These are phyloP conservation scores for Syngnathus rostellatus DNA, from an alignment of 2,797 vertebrate species.

Conservation along the genomic window DNA sequence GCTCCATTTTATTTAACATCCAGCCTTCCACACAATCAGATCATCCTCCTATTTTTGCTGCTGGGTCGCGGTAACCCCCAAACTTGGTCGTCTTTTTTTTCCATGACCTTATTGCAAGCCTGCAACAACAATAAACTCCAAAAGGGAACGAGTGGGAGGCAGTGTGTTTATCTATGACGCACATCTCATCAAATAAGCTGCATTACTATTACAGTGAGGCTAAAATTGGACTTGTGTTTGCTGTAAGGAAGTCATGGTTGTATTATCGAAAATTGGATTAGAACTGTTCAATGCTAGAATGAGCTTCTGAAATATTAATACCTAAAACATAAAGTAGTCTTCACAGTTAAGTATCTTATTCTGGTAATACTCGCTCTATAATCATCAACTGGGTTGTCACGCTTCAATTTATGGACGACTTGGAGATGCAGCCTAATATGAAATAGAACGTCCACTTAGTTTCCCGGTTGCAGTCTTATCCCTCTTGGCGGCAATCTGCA, in stretches of 20 bases:
- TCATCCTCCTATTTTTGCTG: conserved; percentile 45
- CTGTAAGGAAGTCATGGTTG: conserved; percentile 28
- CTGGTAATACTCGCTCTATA: too few relatives aligned
- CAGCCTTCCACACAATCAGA: conserved; percentile 44
- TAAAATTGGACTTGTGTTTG: conserved; percentile 12
- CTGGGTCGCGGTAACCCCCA: conserved; percentile 55
- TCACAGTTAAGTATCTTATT: not conserved
- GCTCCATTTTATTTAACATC: conserved; percentile 29
- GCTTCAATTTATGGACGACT: conserved; percentile 37
- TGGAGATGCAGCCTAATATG: conserved; percentile 39
- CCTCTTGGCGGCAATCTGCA: conserved; percentile 61
- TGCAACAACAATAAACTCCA: conserved; percentile 55
- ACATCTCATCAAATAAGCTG: conserved; percentile 59
- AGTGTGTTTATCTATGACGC: conserved; percentile 53
- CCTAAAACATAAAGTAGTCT: not conserved
- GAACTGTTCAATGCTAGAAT: not conserved
- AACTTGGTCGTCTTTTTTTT: conserved; percentile 47
- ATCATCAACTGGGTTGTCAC: conserved; percentile 24
- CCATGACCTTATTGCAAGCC: conserved; percentile 54
- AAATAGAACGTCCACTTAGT: conserved; percentile 46
- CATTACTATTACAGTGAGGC: conserved; percentile 20
- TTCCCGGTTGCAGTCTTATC: conserved; percentile 51
- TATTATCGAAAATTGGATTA: conserved; percentile 37
- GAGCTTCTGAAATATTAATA: not conserved
- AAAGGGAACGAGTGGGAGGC: conserved; percentile 43